Evolutionary conservation across 2,113 vertebrate genomes (phyloP).

Genomic region (Sinocyclocheilus maitianheensis): DNA sequence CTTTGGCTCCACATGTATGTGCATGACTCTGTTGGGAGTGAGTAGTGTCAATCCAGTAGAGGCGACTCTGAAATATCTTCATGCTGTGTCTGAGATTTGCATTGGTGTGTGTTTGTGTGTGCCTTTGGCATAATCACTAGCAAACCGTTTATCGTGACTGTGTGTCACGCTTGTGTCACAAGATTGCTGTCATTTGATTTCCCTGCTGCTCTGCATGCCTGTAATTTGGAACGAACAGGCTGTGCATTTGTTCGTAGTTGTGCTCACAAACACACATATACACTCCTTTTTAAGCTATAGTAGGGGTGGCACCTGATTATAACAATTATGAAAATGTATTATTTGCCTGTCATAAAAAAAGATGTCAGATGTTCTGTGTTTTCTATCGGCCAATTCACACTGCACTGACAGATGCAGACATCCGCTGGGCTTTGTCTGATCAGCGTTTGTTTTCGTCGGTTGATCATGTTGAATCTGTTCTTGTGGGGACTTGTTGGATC

Average conservation of each 20-base stretch:
- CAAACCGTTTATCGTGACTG: slow-evolving; percentile 58
- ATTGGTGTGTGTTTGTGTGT: slow-evolving; percentile 15
- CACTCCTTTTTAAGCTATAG: not conserved
- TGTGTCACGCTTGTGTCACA: slow-evolving; percentile 60
- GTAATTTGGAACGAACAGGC: slow-evolving; percentile 61
- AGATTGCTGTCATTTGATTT: slow-evolving; percentile 72
- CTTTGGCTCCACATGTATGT: not conserved
- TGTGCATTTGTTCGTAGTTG: not conserved
- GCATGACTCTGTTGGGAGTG: not conserved
- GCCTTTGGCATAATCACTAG: slow-evolving; percentile 44
- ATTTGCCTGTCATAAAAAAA: not conserved
- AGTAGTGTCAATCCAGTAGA: not conserved
- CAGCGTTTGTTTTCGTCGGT: too few species aligned
- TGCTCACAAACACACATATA: not conserved
- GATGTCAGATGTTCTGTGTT: not conserved
- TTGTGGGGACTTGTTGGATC: too few species aligned
- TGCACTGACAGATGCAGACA: too few species aligned
- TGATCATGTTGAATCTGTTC: too few species aligned
- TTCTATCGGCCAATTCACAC: not conserved
- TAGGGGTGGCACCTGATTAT: not conserved
- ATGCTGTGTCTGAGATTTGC: too few species aligned
- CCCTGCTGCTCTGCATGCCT: slow-evolving; percentile 59
- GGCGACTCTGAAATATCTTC: not conserved
- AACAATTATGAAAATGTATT: not conserved
- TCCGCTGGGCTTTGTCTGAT: too few species aligned